Evolutionary conservation across 2,888 invertebrate species (phyloP), one percentile per base, ranked within the genome.

Genomic region (Aphidius colemani): DNA sequence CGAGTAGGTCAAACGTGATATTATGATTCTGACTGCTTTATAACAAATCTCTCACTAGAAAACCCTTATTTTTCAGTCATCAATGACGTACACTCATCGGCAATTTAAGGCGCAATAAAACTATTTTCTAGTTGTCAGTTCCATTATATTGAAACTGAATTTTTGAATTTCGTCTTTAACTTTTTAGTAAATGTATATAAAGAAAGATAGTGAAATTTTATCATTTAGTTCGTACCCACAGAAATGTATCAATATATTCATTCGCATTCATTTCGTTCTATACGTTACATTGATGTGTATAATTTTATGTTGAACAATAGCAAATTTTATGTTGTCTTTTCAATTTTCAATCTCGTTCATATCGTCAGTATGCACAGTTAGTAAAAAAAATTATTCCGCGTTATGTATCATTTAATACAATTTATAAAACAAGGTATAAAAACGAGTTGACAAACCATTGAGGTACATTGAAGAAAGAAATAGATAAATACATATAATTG

Each of bases 211-310:
- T 40, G 3, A 43, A 51, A 61, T 57, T 44, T 44, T 58, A 43
- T 43, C 11, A 49, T 62, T 63, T 59, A 30, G 43, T 18, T 18
- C 2, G 13, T 45, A 59, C 67, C 61, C 59, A 61, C 53, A 66
- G 72, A 70, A 74, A 74, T 74, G 73, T 72, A 74, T 73, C 71
- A 73, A 73, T 74, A 74, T 72, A 74, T 74, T 68, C 69, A 74
- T 74, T 74, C 71, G 73, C 74, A 74, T 72, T 70, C 71, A 71
- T 71, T 71, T 74, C 69, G 71, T 70, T 74, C 71, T 73, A 70
- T 5, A 30, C 3, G 30, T 30, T 30, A 18, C 13, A 18, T 18
- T 18, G 13, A 70, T 71, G 70, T 68, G 67, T 71, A 68, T 64
- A 67, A 65, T 55, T 64, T 53, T 63, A 63, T 73, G 68, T 65